phyloP scores from a whole-genome alignment of 2,113 vertebrate genomes.

The Macroglossus sobrinus region DNA sequence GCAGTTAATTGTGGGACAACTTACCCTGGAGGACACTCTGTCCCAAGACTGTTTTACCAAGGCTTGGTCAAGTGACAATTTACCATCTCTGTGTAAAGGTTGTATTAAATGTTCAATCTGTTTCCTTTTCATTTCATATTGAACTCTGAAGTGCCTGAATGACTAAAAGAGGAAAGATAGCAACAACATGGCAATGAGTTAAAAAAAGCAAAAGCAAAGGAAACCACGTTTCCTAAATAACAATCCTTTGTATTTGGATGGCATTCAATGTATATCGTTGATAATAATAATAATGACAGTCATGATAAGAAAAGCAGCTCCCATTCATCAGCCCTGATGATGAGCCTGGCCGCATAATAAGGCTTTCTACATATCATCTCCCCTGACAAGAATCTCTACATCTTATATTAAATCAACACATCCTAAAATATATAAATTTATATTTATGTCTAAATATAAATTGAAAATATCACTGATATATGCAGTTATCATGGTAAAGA shows the following conservation, averaged over 20 bases:
- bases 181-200: not conserved
- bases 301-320: not conserved
- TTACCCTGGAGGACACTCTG: constrained; percentile 91
- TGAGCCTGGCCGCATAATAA: not conserved
- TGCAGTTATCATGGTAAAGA: not conserved
- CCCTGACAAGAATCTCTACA: not conserved
- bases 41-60: constrained; percentile 97
- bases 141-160: constrained; percentile 93
- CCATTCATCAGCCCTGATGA: not conserved
- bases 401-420: not conserved
- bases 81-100: constrained; percentile 91
- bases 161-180: constrained; percentile 82
- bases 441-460: not conserved
- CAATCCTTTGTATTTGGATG: not conserved
- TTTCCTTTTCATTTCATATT: constrained; percentile 95
- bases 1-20: constrained; percentile 2
- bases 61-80: constrained; percentile 96
- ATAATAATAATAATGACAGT: not conserved
- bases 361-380: not conserved
- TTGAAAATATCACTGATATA: not conserved
- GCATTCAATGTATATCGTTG: not conserved
- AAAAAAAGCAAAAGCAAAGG: constrained; percentile 30
- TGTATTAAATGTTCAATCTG: constrained; percentile 90
- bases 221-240: constrained; percentile 19
- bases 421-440: not conserved